Evolutionary conservation across 1,140 invertebrate species (phyloP).

Genomic region (Ctenoplectra terminalis): DNA sequence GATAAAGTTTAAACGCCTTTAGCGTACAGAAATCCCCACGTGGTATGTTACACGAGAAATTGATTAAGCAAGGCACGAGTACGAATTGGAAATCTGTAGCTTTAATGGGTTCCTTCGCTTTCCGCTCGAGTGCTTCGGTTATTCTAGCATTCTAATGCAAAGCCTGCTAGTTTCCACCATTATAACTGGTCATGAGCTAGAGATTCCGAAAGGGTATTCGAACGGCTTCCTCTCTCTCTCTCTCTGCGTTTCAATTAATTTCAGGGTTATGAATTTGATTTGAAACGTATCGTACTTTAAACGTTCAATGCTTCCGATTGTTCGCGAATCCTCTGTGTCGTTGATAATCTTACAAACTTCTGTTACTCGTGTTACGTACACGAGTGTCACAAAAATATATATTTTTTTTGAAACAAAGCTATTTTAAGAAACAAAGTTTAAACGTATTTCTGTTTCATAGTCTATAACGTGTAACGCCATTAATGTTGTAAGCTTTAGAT

Average conservation of each 20-base stretch:
- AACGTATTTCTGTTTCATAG: background rate
- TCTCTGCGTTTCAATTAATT: too few relatives aligned
- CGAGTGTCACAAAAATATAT: too few relatives aligned
- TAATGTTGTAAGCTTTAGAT: constrained; percentile 35
- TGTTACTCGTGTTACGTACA: too few relatives aligned
- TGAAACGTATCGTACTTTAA: too few relatives aligned
- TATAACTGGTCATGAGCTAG: too few relatives aligned
- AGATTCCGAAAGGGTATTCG: too few relatives aligned
- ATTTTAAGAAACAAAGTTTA: background rate
- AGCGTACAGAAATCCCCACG: constrained; percentile 30
- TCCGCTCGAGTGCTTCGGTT: background rate
- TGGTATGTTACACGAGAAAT: constrained; percentile 25
- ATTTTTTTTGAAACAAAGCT: background rate
- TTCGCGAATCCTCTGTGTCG: too few relatives aligned
- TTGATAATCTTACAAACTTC: too few relatives aligned
- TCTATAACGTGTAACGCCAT: background rate
- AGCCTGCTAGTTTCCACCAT: background rate
- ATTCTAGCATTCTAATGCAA: background rate
- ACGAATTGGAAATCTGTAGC: background rate
- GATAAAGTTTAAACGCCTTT: constrained; percentile 28
- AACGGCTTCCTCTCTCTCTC: too few relatives aligned
- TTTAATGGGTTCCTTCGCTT: constrained; percentile 16
- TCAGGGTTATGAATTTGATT: too few relatives aligned
- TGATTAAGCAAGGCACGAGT: constrained; percentile 29
- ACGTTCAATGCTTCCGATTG: too few relatives aligned